A percentile compares a stretch with the other conserved stretches of the same genome.
phyloP scores from a whole-genome alignment of 2,797 vertebrate species.

The Parotocinclus haroldoi region DNA sequence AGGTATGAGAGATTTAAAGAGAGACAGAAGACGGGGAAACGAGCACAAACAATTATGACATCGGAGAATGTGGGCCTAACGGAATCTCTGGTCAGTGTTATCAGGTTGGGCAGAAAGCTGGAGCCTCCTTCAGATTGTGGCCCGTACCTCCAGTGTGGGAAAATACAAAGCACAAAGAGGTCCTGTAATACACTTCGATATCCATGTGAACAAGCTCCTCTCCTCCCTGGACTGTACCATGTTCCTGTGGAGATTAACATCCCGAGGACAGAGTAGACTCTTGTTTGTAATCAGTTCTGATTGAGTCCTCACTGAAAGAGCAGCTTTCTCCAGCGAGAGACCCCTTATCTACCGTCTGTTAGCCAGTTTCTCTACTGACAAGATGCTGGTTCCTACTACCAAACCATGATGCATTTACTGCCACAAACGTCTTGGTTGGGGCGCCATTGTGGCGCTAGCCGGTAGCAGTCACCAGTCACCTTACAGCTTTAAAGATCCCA shows the following conservation, averaged over 20 bases:
- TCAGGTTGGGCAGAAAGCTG: constrained; percentile 26
- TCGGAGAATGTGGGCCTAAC: constrained; percentile 5
- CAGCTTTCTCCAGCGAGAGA: constrained; percentile 3
- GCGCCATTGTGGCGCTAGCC: too few species aligned
- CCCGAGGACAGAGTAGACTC: constrained; percentile 30
- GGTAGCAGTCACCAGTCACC: too few species aligned
- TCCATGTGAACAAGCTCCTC: constrained; percentile 4
- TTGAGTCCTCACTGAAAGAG: constrained; percentile 16
- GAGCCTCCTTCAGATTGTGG: constrained; percentile 24
- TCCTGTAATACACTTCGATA: constrained; percentile 26
- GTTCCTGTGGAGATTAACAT: constrained; percentile 10
- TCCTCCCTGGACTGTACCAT: constrained; percentile 22
- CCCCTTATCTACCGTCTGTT: not conserved
- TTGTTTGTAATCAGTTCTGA: constrained; percentile 34
- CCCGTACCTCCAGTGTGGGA: constrained; percentile 29
- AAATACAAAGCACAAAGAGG: constrained; percentile 24
- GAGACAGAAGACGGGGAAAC: not conserved
- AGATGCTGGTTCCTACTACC: too few species aligned
- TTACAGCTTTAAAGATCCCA: too few species aligned
- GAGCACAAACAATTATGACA: constrained; percentile 11
- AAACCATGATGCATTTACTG: too few species aligned
- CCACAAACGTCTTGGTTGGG: too few species aligned
- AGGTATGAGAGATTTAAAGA: not conserved
- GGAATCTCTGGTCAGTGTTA: constrained; percentile 2
- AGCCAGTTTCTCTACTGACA: not conserved